Conservation (phyloP, 2,888 invertebrate species). For the Junonia oenone region DNA sequence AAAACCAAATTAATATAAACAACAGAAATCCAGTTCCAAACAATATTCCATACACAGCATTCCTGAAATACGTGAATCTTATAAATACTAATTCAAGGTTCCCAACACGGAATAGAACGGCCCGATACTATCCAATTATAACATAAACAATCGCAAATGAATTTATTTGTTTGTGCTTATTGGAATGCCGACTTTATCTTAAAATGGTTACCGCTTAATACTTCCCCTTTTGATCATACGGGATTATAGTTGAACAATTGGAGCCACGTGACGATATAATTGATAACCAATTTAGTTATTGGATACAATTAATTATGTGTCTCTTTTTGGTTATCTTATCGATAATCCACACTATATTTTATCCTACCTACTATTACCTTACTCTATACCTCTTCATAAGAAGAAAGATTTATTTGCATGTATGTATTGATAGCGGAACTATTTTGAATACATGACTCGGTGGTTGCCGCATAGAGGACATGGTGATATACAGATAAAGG, state of each 20-base stretch:
- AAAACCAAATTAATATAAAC: background rate
- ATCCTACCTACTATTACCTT: no score
- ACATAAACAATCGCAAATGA: conserved; percentile 22
- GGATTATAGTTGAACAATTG: conserved; percentile 5
- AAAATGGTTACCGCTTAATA: conserved; percentile 10
- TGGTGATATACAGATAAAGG: no score
- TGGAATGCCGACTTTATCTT: conserved; percentile 15
- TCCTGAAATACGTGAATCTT: conserved; percentile 14
- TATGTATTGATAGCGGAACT: no score
- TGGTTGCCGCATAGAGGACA: no score
- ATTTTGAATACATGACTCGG: no score
- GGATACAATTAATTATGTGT: background rate
- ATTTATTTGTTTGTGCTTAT: conserved; percentile 9
- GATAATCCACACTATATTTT: no score
- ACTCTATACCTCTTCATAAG: no score
- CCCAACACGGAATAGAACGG: conserved; percentile 16
- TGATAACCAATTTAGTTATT: background rate
- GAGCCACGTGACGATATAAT: conserved; percentile 5
- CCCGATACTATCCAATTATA: conserved; percentile 18
- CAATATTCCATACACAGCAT: conserved; percentile 17
- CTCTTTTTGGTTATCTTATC: no score
- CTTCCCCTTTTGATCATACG: conserved; percentile 1
- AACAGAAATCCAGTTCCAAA: conserved; percentile 2
- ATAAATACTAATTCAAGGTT: conserved; percentile 21
- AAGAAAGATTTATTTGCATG: no score